These are phyloP conservation scores for Vombatus ursinus DNA, from an alignment of 2,113 vertebrate genomes.

Conservation along the genomic window DNA sequence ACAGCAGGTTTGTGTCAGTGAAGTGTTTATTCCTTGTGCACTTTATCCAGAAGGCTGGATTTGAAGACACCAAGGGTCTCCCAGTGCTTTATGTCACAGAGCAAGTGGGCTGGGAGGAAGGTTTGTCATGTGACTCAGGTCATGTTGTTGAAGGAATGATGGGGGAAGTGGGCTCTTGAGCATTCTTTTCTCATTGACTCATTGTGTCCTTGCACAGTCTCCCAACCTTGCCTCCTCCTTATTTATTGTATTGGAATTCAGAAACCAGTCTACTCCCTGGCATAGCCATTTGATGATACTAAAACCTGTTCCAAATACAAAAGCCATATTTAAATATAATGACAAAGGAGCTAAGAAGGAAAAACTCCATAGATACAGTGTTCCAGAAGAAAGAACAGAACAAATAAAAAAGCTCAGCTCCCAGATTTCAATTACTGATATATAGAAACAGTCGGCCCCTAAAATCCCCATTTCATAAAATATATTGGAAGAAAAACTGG, in stretches of 20 bases:
- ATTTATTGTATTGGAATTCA: not conserved
- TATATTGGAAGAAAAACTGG: not conserved
- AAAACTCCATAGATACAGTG: not conserved
- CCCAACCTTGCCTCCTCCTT: not conserved
- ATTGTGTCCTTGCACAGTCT: not conserved
- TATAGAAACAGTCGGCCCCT: rapidly evolving
- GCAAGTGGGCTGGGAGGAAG: not conserved
- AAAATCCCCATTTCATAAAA: not conserved
- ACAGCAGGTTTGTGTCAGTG: not conserved
- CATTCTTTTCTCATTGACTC: not conserved
- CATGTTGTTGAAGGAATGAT: not conserved
- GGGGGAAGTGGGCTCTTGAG: not conserved
- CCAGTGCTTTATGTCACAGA: not conserved
- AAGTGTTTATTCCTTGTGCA: not conserved
- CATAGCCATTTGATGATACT: not conserved
- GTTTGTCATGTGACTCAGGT: not conserved
- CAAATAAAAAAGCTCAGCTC: not conserved
- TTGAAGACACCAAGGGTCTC: not conserved
- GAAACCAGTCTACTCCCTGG: not conserved
- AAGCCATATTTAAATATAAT: not conserved
- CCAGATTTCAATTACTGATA: not conserved
- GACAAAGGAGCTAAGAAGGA: not conserved
- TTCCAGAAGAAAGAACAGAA: not conserved
- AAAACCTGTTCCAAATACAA: not conserved
- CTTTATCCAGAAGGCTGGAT: not conserved